Conservation (phyloP, 2,113 vertebrate genomes). For the Psilopsiagon aymara region DNA sequence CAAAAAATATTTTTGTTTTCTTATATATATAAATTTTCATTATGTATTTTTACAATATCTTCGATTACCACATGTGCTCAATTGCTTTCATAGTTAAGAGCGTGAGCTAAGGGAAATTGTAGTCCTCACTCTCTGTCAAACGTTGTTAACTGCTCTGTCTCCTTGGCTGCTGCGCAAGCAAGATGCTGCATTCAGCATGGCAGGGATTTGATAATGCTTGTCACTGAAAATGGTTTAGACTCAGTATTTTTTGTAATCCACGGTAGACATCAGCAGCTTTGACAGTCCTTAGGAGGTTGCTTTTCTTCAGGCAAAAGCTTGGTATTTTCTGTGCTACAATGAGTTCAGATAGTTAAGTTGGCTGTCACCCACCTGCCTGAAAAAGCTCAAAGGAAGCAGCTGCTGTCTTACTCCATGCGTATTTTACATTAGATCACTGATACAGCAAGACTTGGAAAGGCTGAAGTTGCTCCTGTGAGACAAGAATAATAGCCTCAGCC, state of each 20-base stretch:
- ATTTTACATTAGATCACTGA: background rate
- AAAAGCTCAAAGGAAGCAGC: background rate
- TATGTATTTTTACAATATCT: background rate
- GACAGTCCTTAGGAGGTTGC: background rate
- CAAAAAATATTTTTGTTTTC: background rate
- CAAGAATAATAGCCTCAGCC: background rate
- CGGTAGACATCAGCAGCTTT: background rate
- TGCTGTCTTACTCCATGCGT: background rate
- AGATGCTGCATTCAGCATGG: background rate
- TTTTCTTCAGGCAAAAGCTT: background rate
- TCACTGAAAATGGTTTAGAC: background rate
- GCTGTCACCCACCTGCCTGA: background rate
- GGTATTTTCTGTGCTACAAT: background rate
- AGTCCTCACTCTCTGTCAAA: background rate
- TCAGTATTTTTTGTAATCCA: accelerated
- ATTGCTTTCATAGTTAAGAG: background rate
- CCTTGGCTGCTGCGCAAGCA: background rate
- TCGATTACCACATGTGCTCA: background rate
- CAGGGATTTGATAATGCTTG: background rate
- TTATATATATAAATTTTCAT: background rate
- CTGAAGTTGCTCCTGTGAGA: background rate
- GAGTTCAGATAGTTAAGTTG: background rate
- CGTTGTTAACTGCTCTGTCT: background rate
- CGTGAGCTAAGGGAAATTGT: background rate
- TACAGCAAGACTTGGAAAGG: background rate